phyloP scores from a whole-genome alignment of 2,113 vertebrate species.

The Laticauda laticaudata region DNA sequence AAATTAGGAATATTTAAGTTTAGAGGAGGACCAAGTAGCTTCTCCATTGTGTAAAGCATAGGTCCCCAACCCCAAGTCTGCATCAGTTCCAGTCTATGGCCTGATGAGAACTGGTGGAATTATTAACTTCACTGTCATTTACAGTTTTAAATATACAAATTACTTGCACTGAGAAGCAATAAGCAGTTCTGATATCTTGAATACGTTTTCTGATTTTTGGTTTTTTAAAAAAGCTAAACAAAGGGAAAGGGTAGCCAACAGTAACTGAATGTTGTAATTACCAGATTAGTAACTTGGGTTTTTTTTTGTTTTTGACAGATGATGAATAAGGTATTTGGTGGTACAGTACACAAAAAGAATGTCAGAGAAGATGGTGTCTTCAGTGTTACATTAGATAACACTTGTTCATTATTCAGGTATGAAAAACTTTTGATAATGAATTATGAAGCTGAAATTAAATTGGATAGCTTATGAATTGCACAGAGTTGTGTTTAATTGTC shows the following conservation, averaged over 20 bases:
- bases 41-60: background rate
- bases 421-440: rapidly evolving
- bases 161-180: background rate
- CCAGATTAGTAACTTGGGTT: background rate
- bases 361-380: constrained; percentile 96
- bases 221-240: background rate
- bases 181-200: background rate
- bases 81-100: background rate
- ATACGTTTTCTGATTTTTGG: background rate
- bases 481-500: background rate
- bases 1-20: background rate
- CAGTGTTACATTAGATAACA: constrained; percentile 89
- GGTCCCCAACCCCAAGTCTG: background rate
- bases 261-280: background rate
- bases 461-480: background rate
- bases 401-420: constrained; percentile 95
- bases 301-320: constrained; percentile 75
- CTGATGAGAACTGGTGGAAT: background rate
- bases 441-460: rapidly evolving
- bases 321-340: constrained; percentile 99
- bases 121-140: background rate
- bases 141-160: background rate
- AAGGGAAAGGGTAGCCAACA: background rate
- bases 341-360: constrained; percentile 94
- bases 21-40: background rate